Base-by-base conservation (phyloP, 1,140 invertebrate species). In the Scaptodrosophila lebanonensis region DNA sequence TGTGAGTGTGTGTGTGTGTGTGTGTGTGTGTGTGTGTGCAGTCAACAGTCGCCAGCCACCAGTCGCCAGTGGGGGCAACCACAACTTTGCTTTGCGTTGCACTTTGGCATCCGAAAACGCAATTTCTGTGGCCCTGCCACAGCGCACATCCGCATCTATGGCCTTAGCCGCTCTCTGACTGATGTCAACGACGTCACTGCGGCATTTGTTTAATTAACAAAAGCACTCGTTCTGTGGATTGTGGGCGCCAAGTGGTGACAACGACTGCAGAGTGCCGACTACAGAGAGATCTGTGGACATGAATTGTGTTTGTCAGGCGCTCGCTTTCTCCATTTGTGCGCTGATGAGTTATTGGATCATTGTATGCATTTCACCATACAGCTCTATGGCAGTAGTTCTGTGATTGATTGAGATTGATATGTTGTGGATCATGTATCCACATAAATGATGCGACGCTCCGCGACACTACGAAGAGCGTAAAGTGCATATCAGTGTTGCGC, bases 151-250 rank as follows among this genome's bases (percentile, higher is more conserved):
- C 30, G 30, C 36, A 36, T 9, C 22, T 16, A 8, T 9, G n/a
- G 7, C 1, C 18, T 30, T 39, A 1, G n/a, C 20, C 16, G 4
- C 8, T 35, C 3, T 11, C 9, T 22, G 3, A 12, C 6, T 77
- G 76, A 82, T 82, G 75, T 70, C 65, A 66, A 76, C 75, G n/a
- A 82, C 75, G 75, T 82, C 75, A 82, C 76, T 83, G 75, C 75
- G 75, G 75, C 75, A 82, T 82, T 82, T 82, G 75, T 82, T 82
- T 82, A 82, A 82, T 82, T 82, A 82, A 82, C 75, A 83, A 82
- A 82, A 61, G 63, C 69, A 63, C 43, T 66, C 42, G 4, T 15
- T 52, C 3, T 42, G 61, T 69, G 75, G 65, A 75, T 79, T 79
- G 75, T 79, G 75, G 69, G 47, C 57, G 63, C 69, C 75, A 79